Conservation (phyloP, 2,797 vertebrate species). For the Gila robusta region DNA sequence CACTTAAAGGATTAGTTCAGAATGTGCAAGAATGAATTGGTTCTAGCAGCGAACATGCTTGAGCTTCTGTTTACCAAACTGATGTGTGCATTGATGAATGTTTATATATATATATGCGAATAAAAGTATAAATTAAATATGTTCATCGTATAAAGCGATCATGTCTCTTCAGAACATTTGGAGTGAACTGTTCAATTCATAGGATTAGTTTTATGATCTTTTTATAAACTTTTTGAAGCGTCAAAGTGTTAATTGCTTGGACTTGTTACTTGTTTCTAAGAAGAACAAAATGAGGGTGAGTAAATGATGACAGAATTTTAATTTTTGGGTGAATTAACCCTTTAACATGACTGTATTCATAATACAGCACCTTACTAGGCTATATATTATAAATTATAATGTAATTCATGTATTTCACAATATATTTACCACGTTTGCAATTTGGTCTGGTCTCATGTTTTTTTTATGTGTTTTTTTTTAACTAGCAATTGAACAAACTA, state of each 20-base stretch:
- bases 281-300: neutral
- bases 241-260: neutral
- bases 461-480: neutral
- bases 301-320: neutral
- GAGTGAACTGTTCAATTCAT: neutral
- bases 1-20: too few relatives aligned
- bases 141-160: neutral
- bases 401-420: neutral
- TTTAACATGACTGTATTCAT: too few relatives aligned
- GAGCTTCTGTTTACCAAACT: too few relatives aligned
- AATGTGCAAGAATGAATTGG: too few relatives aligned
- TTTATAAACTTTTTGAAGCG: neutral
- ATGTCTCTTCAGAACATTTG: neutral
- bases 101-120: neutral
- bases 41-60: too few relatives aligned
- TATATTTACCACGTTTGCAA: too few relatives aligned
- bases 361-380: too few relatives aligned
- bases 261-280: neutral
- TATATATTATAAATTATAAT: neutral
- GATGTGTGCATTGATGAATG: neutral
- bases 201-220: neutral
- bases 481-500: neutral
- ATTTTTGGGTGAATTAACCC: neutral
- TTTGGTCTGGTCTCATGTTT: neutral
- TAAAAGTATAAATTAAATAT: neutral